phyloP scores from a whole-genome alignment of 2,888 invertebrate species.

The Metallyticus violacea region DNA sequence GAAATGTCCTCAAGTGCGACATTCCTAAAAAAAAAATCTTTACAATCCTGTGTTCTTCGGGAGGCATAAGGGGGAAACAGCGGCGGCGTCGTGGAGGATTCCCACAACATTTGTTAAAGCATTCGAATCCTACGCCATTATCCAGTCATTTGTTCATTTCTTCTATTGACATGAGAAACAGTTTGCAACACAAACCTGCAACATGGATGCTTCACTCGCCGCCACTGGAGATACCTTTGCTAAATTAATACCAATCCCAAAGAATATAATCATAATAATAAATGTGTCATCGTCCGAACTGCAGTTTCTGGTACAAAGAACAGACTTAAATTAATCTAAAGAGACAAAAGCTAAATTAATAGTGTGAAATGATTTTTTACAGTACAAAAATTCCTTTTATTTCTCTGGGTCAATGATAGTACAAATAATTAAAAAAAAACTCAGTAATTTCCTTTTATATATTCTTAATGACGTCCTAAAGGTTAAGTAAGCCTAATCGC shows the following conservation, averaged over 20 bases:
- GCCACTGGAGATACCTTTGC: not conserved
- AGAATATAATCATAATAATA: no score
- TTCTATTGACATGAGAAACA: not conserved
- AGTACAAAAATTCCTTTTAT: no score
- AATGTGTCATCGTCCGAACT: no score
- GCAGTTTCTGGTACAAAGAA: no score
- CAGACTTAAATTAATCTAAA: no score
- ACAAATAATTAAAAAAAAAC: no score
- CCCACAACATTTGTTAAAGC: constrained; percentile 1
- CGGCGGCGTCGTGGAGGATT: constrained; percentile 29
- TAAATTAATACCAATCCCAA: not conserved
- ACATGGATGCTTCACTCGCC: not conserved
- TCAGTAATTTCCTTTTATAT: no score
- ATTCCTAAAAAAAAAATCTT: not conserved
- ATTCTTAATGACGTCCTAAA: no score
- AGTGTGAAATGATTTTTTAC: no score
- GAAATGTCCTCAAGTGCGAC: not conserved
- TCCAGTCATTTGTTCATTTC: not conserved
- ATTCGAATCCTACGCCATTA: not conserved
- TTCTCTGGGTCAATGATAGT: no score
- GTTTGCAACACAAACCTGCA: not conserved
- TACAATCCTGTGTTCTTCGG: not conserved
- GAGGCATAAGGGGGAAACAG: not conserved
- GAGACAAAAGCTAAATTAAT: no score
- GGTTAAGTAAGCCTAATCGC: no score